Conservation (phyloP, 2,888 invertebrate genomes). For the Ctenicera cuprea region DNA sequence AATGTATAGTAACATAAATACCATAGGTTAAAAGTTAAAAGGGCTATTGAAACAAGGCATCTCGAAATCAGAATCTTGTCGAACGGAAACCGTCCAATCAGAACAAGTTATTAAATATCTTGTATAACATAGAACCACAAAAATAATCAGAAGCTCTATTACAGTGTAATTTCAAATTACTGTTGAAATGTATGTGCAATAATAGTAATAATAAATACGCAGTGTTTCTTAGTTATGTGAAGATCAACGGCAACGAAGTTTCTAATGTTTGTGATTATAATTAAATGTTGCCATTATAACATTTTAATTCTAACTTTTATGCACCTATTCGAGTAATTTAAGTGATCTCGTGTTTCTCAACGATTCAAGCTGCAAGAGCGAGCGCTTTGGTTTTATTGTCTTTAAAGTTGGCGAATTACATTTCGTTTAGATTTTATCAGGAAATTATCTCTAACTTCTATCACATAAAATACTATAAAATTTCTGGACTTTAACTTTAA, state of each 20-base stretch:
- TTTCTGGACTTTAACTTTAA: slow-evolving; percentile 15
- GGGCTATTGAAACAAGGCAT: too few species aligned
- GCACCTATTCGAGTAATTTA: not conserved
- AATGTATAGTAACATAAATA: too few species aligned
- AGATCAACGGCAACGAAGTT: not conserved
- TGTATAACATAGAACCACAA: too few species aligned
- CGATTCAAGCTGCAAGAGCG: not conserved
- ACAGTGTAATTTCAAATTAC: too few species aligned
- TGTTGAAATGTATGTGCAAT: too few species aligned
- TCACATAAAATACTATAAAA: not conserved
- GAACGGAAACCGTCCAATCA: too few species aligned
- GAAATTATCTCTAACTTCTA: slow-evolving; percentile 5
- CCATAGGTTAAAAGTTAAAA: too few species aligned
- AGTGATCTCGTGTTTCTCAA: not conserved
- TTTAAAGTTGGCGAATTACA: slow-evolving; percentile 16
- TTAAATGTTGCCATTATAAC: not conserved
- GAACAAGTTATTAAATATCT: too few species aligned
- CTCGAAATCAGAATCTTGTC: too few species aligned
- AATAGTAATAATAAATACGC: too few species aligned
- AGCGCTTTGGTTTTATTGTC: not conserved
- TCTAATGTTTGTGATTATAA: not conserved
- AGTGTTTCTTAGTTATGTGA: too few species aligned
- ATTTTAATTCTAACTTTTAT: not conserved
- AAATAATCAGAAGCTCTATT: too few species aligned
- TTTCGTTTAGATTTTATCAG: slow-evolving; percentile 23